Base-by-base conservation (phyloP, 2,113 vertebrate species). In the Numida meleagris region DNA sequence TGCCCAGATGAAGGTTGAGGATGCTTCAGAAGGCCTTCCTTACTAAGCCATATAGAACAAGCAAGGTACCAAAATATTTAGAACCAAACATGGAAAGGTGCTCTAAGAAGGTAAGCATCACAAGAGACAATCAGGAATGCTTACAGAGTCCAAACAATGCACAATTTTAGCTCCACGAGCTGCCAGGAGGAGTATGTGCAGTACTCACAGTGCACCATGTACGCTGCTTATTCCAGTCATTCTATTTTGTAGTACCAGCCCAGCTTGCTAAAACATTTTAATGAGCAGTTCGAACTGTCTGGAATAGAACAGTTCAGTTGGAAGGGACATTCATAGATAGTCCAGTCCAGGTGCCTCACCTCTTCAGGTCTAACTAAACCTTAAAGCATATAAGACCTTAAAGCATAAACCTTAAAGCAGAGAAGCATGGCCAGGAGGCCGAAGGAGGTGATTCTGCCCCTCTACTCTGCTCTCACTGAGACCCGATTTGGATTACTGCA, bases 21-120 rank as follows among this genome's bases (percentile, higher is more conserved):
- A 74, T 16, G 24, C 11, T 67, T 58, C 20, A 62, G 14, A 79
- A 88, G 27, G 63, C 24, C 40, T 59, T 25, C 46, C 24, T 82
- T 42, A 42, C 24, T 33, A 59, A 80, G 57, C 14, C 31, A 66
- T 59, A 86, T 11, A 5, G 43, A 86, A 31, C 24, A 3, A 19
- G 6, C 14, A 14, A 33, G 17, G 40, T 25, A 38, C 12, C 55
- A 55, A 82, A 90, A 67, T 48, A 29, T 3, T 31, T 12, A 72
- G 1, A 76, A 20, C 45, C 2, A 53, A 55, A 50, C 0, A 1
- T 0, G 23, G 48, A 34, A 50, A 17, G 71, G 2, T 11, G 5
- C 38, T 40, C 23, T 8, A 79, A 57, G 12, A 29, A 75, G 43
- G 23, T 10, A 27, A 7, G 43, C 14, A 46, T 12, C 53, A 72